Evolutionary conservation across 2,888 invertebrate species (phyloP), one percentile per base, ranked within the genome.

Genomic region (Dicycla oo): DNA sequence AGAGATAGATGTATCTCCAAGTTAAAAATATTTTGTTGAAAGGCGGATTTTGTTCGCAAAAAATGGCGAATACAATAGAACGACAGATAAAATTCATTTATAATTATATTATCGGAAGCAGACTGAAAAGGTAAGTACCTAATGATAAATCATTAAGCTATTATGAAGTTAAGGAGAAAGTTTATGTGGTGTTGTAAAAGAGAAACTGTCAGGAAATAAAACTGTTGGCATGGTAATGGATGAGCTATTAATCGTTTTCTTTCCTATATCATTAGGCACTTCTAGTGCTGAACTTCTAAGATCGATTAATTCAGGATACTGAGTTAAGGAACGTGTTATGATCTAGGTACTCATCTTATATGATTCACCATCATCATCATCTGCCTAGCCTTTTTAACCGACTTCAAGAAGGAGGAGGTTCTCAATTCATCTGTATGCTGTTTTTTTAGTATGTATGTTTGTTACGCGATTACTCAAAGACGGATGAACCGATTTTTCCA

Each of bases 21-120:
- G 60, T 69, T 68, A 62, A 67, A 77, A 77, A 78, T 75, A 57
- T 77, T 73, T 81, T 72, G 67, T 70, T 56, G 18, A 30, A 57
- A 38, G 23, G 13, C 53, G 67, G 15, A 43, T 60, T 56, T 58
- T 0, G 20, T 53, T 40, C 6, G 34, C 40, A 51, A 60, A 73
- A 81, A 60, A 26, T 56, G 5, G 18, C 4, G n/a, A 43, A 30
- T 26, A 53, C 13, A 58, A 72, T n/a, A 38, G n/a, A 54, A 60
- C 15, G 51, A 47, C n/a, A 26, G 40, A 60, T 40, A 56, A 40
- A 34, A 40, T 34, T n/a, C 10, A 43, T 66, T n/a, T n/a, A 18
- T 56, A 49, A 66, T 75, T 56, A 38, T 54, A 30, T 38, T 38
- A 38, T 38, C 38, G 47, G 20, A 45, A 7, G 10, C 10, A 13